phyloP scores from a whole-genome alignment of 2,113 vertebrate genomes.

The Daphoenositta chrysoptera region DNA sequence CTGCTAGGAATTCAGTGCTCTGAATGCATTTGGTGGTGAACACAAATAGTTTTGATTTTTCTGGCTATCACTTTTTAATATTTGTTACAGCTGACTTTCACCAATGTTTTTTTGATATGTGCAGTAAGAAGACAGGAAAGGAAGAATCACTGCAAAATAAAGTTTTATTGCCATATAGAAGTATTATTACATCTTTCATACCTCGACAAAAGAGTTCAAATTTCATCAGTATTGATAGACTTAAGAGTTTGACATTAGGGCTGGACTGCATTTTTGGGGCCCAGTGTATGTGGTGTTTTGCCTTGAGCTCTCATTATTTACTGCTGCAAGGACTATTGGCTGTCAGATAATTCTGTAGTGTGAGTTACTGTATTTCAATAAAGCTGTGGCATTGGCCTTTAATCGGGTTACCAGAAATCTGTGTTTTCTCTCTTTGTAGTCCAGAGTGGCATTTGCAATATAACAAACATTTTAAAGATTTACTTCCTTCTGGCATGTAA shows the following conservation, averaged over 20 bases:
- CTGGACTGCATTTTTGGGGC: background rate
- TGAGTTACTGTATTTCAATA: conserved; percentile 44
- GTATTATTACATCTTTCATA: background rate
- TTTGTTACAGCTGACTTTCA: background rate
- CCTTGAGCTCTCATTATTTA: conserved; percentile 28
- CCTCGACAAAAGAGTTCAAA: background rate
- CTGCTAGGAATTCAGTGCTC: background rate
- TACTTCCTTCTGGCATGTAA: background rate
- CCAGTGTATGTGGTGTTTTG: background rate
- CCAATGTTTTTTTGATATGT: background rate
- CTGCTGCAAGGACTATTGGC: background rate
- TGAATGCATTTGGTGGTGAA: background rate
- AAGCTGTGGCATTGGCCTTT: conserved; percentile 48
- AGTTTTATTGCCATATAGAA: background rate
- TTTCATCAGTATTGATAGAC: background rate
- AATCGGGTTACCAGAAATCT: background rate
- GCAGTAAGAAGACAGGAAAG: background rate
- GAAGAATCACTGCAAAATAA: background rate
- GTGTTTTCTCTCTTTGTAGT: background rate
- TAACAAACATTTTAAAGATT: background rate
- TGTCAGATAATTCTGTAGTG: conserved; percentile 21
- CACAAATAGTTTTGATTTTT: background rate
- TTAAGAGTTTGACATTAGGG: background rate
- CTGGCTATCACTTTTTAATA: background rate
- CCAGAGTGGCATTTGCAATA: background rate